Conservation (phyloP, 2,113 vertebrate genomes). For the Nannobrachium achirus region DNA sequence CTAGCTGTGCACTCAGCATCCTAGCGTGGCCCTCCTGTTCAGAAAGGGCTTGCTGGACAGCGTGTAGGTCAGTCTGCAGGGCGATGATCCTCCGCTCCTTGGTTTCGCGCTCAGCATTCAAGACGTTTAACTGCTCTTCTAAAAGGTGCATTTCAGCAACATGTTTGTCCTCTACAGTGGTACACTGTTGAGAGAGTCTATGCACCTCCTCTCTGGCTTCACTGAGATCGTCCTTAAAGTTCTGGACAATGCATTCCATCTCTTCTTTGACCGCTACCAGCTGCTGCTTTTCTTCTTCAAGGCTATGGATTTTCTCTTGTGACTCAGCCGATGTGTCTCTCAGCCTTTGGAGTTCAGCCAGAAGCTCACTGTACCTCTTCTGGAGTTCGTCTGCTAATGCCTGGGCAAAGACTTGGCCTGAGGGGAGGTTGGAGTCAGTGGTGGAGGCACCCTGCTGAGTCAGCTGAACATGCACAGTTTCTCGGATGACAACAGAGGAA, state of each 20-base stretch:
- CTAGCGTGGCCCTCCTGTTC: constrained; percentile 79
- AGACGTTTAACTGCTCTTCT: constrained; percentile 85
- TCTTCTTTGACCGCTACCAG: constrained; percentile 78
- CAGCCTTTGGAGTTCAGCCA: constrained; percentile 81
- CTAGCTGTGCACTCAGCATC: constrained; percentile 79
- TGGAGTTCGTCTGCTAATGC: constrained; percentile 77
- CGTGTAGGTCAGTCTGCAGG: constrained; percentile 85
- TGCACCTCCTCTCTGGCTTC: constrained; percentile 71
- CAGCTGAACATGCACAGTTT: constrained; percentile 69
- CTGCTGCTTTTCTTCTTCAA: constrained; percentile 54
- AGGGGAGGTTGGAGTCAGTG: constrained; percentile 11
- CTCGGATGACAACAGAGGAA: constrained; percentile 71
- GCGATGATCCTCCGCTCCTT: constrained; percentile 87
- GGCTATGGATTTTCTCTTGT: constrained; percentile 72
- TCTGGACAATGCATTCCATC: constrained; percentile 62
- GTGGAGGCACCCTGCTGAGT: constrained; percentile 54
- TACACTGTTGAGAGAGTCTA: constrained; percentile 73
- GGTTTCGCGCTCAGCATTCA: constrained; percentile 76
- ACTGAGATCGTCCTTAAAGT: constrained; percentile 73
- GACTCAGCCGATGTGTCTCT: constrained; percentile 75
- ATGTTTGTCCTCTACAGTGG: constrained; percentile 72
- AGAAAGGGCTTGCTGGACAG: constrained; percentile 67
- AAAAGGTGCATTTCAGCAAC: constrained; percentile 73
- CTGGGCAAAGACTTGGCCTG: constrained; percentile 73
- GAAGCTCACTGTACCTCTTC: constrained; percentile 75